Conservation (phyloP, 1,140 invertebrate species). For the Hycleus cichorii region DNA sequence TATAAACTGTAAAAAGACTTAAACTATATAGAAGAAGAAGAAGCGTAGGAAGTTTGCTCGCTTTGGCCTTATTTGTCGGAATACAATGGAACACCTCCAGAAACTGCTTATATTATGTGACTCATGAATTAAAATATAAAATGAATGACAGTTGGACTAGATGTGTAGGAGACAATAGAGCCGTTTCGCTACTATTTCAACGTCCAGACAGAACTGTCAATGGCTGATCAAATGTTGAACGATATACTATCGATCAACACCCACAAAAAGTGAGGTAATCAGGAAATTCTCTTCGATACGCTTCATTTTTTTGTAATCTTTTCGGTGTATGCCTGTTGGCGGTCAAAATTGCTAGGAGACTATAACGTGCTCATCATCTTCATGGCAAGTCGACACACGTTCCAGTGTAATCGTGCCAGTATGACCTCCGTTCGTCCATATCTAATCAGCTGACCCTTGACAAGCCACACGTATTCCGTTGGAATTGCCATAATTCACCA, state of each 20-base stretch:
- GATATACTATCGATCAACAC: no score
- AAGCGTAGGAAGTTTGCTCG: conserved; percentile 15
- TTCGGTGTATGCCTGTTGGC: no score
- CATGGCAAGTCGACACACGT: conserved; percentile 24
- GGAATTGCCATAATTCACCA: conserved; percentile 28
- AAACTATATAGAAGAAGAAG: no score
- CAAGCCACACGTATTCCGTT: conserved; percentile 33
- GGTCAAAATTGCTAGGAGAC: no score
- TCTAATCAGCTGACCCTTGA: conserved; percentile 36
- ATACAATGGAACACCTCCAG: conserved; percentile 20
- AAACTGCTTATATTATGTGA: conserved; percentile 15
- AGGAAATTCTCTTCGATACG: no score
- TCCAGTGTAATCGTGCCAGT: conserved; percentile 25
- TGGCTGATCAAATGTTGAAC: no score
- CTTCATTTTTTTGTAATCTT: no score
- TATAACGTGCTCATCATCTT: no score
- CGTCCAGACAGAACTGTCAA: no score
- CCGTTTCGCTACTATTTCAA: conserved; percentile 3
- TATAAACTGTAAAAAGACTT: not conserved
- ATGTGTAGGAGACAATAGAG: conserved; percentile 10
- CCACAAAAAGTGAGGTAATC: no score
- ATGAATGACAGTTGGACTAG: conserved; percentile 17
- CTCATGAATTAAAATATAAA: conserved; percentile 20
- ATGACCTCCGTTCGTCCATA: conserved; percentile 30
- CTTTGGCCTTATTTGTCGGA: conserved; percentile 20